These are phyloP conservation scores for Paraplagusia blochii DNA, from an alignment of 2,113 vertebrate species.

Conservation along the genomic window DNA sequence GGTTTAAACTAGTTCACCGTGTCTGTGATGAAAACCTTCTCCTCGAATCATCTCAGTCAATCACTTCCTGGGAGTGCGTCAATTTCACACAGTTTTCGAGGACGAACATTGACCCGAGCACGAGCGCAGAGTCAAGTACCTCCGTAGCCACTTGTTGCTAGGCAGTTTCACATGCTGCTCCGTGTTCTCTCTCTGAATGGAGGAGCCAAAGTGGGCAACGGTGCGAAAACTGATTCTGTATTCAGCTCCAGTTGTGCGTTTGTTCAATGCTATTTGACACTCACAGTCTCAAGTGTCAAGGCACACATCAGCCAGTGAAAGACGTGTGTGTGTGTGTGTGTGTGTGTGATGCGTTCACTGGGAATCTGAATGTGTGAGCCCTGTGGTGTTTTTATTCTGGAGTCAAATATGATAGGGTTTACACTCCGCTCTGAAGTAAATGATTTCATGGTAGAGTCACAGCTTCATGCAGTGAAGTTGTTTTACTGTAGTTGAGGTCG, in stretches of 20 bases:
- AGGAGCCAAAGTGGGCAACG: slow-evolving; percentile 16
- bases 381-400: background rate
- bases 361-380: slow-evolving; percentile 6
- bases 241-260: slow-evolving; percentile 34
- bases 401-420: too few relatives aligned
- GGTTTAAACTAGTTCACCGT: too few relatives aligned
- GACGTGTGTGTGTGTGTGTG: background rate
- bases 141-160: slow-evolving; percentile 41
- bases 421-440: too few relatives aligned
- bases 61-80: background rate
- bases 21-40: background rate
- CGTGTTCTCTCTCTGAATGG: slow-evolving; percentile 23
- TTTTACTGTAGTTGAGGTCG: background rate
- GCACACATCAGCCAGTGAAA: slow-evolving; percentile 8
- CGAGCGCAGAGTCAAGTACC: slow-evolving; percentile 51
- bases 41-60: background rate
- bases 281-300: slow-evolving; percentile 33
- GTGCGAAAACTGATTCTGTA: slow-evolving; percentile 18
- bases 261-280: slow-evolving; percentile 28
- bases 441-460: too few relatives aligned
- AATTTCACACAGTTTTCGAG: slow-evolving; percentile 9
- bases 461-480: background rate
- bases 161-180: slow-evolving; percentile 33
- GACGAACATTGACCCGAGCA: slow-evolving; percentile 35
- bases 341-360: background rate